Percentiles rank a stretch among this genome's conserved stretches.
Evolutionary conservation across 2,888 invertebrate genomes (phyloP).

Genomic region (Drosophila hamatofila): DNA sequence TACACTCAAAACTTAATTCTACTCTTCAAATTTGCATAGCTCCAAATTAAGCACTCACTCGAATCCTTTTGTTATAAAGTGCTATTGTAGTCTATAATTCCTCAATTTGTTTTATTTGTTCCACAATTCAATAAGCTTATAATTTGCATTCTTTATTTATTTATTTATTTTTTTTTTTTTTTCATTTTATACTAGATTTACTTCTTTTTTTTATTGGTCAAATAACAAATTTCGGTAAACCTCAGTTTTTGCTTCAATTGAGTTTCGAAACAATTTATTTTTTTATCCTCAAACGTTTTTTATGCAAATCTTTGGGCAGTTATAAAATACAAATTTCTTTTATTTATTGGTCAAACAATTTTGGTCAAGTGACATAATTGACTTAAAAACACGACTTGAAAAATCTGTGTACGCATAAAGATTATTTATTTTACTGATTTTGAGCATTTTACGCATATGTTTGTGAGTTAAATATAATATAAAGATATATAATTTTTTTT

Average conservation of each 20-base stretch:
- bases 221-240: not conserved
- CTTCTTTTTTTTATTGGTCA: not conserved
- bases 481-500: too few relatives aligned
- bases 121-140: not conserved
- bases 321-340: not conserved
- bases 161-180: not conserved
- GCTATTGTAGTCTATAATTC: not conserved
- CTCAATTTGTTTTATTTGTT: slow-evolving; percentile 1
- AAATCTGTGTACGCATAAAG: not conserved
- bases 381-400: not conserved
- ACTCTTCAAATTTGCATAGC: not conserved
- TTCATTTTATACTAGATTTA: not conserved
- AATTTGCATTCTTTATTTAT: not conserved
- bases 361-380: not conserved
- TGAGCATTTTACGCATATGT: not conserved
- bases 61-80: not conserved
- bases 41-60: not conserved
- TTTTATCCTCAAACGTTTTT: not conserved
- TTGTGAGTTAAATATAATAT: not conserved
- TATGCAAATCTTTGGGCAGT: not conserved
- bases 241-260: not conserved
- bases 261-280: too few relatives aligned
- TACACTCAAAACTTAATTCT: not conserved
- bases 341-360: not conserved
- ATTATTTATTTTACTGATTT: not conserved